phyloP scores from a whole-genome alignment of 2,113 vertebrate genomes.

The Psittacula cyanocephala region DNA sequence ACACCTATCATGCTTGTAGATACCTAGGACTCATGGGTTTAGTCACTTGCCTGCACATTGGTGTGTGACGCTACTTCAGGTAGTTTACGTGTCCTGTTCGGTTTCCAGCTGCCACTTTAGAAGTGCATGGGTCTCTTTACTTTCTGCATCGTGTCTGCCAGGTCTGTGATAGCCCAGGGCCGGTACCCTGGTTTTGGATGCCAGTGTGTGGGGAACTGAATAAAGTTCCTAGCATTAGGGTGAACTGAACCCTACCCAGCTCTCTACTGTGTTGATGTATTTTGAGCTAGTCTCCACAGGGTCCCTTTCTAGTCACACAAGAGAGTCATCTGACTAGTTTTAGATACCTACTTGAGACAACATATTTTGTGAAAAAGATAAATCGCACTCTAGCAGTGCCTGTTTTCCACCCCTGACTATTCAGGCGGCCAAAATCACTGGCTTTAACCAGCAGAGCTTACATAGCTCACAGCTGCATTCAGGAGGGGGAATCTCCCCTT shows the following conservation, averaged over 20 bases:
- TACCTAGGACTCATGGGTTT: neutral
- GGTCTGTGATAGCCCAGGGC: neutral
- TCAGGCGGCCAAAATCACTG: neutral
- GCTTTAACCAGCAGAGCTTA: neutral
- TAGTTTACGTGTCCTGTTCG: neutral
- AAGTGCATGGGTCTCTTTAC: neutral
- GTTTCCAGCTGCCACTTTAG: neutral
- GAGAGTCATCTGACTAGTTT: neutral
- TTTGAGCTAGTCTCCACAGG: neutral
- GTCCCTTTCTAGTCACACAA: neutral
- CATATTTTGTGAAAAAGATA: neutral
- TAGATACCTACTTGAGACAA: neutral
- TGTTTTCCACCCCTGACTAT: neutral
- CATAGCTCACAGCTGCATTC: neutral
- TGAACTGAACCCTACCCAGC: neutral
- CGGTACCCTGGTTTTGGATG: neutral
- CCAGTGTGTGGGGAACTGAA: neutral
- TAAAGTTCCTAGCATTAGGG: neutral
- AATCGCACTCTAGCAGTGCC: neutral
- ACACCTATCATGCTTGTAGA: neutral
- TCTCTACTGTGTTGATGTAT: neutral
- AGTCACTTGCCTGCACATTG: neutral
- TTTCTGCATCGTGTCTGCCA: neutral
- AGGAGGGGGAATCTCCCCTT: neutral
- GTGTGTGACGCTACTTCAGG: neutral